phyloP scores from a whole-genome alignment of 1,140 invertebrate species.

The Acromyrmex heyeri region DNA sequence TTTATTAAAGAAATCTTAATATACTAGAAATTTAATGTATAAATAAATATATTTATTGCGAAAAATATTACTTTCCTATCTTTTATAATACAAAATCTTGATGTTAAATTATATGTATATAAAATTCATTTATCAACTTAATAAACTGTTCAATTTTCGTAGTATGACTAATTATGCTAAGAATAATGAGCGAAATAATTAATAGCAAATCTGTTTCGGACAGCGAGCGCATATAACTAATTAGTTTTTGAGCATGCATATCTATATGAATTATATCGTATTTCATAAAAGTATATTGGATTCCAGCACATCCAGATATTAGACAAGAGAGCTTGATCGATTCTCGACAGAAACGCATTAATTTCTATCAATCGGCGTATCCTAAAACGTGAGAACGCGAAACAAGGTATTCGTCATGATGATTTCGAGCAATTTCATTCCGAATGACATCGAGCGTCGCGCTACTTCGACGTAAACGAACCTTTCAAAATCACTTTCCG shows the following conservation, averaged over 20 bases:
- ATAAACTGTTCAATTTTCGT: constrained; percentile 5
- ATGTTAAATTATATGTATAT: neutral
- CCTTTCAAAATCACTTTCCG: constrained; percentile 62
- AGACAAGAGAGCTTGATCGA: neutral
- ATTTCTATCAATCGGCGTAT: constrained; percentile 5
- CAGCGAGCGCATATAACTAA: neutral
- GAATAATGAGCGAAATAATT: constrained; percentile 18
- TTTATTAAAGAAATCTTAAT: too few species aligned
- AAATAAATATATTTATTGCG: too few species aligned
- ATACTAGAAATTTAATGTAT: too few species aligned
- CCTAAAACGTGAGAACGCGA: neutral
- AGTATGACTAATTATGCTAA: constrained; percentile 19
- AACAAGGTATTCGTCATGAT: constrained; percentile 36
- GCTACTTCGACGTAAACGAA: constrained; percentile 51
- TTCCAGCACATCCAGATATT: neutral
- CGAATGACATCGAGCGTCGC: neutral
- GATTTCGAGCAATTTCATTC: constrained; percentile 16
- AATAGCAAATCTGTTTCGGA: constrained; percentile 23
- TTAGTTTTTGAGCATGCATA: constrained; percentile 4
- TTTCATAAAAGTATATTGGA: neutral
- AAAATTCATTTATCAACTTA: constrained; percentile 24
- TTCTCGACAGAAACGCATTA: neutral
- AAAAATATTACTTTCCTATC: neutral
- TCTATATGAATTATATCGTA: neutral
- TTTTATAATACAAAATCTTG: neutral